A percentile compares a stretch with the other conserved stretches of the same genome.
Evolutionary conservation across 2,888 invertebrate genomes (phyloP).

Genomic region (Coleophora deauratella): DNA sequence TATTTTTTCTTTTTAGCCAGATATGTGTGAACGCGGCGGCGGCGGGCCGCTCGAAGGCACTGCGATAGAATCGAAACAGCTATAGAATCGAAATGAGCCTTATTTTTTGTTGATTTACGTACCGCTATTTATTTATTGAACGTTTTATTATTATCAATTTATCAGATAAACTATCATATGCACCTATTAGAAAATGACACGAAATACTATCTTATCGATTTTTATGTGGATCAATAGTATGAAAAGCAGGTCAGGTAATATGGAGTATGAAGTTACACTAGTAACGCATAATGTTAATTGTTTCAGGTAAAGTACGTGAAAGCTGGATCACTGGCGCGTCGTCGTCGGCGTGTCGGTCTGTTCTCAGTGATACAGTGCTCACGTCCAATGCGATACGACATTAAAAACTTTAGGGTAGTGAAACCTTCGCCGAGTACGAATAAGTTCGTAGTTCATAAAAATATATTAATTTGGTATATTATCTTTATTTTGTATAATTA

Average conservation of each 20-base stretch:
- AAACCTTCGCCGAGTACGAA: constrained; percentile 27
- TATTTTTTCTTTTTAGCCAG: constrained; percentile 59
- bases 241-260: no score
- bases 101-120: constrained; percentile 68
- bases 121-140: constrained; percentile 51
- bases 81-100: constrained; percentile 51
- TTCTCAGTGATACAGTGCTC: constrained; percentile 56
- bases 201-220: constrained; percentile 11
- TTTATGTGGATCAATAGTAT: no score
- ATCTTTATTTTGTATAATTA: no score
- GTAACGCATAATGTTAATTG: constrained; percentile 28
- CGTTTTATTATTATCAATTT: no score
- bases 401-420: constrained; percentile 24
- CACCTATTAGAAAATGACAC: neutral
- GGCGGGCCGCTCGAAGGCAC: constrained; percentile 49
- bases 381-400: constrained; percentile 18
- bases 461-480: constrained; percentile 36
- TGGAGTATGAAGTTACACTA: no score
- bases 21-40: constrained; percentile 67
- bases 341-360: no score
- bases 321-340: constrained; percentile 49
- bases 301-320: constrained; percentile 65
- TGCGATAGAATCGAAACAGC: constrained; percentile 60
- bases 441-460: constrained; percentile 28
- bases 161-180: no score